These are phyloP conservation scores for Coleophora flavipennella DNA, from an alignment of 2,888 invertebrate genomes.

Conservation along the genomic window DNA sequence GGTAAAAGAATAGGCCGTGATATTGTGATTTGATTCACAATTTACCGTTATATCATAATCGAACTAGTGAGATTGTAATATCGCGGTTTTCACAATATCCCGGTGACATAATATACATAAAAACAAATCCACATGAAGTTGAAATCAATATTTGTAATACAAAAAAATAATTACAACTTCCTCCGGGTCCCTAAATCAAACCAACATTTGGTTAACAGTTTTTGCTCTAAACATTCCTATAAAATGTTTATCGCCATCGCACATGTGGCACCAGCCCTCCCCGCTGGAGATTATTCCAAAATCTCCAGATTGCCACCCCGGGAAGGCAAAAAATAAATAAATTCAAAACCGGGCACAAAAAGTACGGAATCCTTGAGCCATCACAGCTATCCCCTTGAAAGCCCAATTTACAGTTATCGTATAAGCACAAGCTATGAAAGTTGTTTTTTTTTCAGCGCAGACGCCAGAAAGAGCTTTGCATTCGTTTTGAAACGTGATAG, in stretches of 20 bases:
- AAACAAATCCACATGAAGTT: too few relatives aligned
- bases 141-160: background rate
- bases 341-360: slow-evolving; percentile 57
- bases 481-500: background rate
- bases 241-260: slow-evolving; percentile 69
- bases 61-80: too few relatives aligned
- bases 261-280: slow-evolving; percentile 63
- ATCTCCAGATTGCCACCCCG: slow-evolving; percentile 71
- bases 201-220: slow-evolving; percentile 64
- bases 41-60: too few relatives aligned
- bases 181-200: slow-evolving; percentile 53
- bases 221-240: slow-evolving; percentile 68
- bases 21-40: too few relatives aligned
- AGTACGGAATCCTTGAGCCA: slow-evolving; percentile 56
- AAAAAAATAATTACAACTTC: slow-evolving; percentile 50
- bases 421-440: slow-evolving; percentile 13
- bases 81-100: too few relatives aligned
- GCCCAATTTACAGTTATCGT: slow-evolving; percentile 55
- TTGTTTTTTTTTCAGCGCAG: slow-evolving; percentile 21
- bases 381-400: slow-evolving; percentile 58
- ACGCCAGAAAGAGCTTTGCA: slow-evolving; percentile 14
- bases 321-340: slow-evolving; percentile 65
- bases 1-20: too few relatives aligned
- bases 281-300: slow-evolving; percentile 64
- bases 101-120: too few relatives aligned